Evolutionary conservation across 1,140 invertebrate species (phyloP), one percentile per base, ranked within the genome.

Genomic region (Olivierus martensii): DNA sequence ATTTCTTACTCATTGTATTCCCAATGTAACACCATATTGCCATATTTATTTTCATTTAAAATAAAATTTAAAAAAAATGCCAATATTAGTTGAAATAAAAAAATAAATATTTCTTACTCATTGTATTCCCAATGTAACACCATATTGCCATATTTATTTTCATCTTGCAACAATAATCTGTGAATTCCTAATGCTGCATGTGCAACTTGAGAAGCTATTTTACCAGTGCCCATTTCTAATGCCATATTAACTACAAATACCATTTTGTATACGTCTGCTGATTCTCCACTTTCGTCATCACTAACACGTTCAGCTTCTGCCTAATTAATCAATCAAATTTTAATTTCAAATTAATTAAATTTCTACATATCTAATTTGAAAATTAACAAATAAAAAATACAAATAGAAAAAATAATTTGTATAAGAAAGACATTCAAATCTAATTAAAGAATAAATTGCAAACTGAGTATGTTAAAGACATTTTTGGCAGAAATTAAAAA

Each of bases 241-340:
- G 71, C 69, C 28, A 59, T 64, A 62, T 80, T 80, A 2, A 79
- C 74, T n/a, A 79, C 74, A 67, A 80, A 77, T 34, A 77, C 75
- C 79, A 80, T 80, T 69, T 80, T 80, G 63, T 71, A 74, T 18
- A 66, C 60, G 39, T 69, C 67, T 6, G 28, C 28, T 28, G 28
- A 6, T 28, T 28, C 28, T 10, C 61, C 60, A 34, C 65, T 64
- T 42, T 63, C 64, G 55, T 58, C 52, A n/a, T 56, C 55, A 35
- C 55, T 41, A 19, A 47, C 22, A 47, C 57, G 56, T 22, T 50
- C 52, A 37, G 51, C 56, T 46, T 57, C 56, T 34, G 51, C 56
- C 56, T 57, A 34, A 48, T 28, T 18, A 18, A n/a, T n/a, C n/a
- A n/a, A n/a, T n/a, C n/a, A n/a, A n/a, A n/a, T n/a, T n/a, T n/a